phyloP scores from a whole-genome alignment of 2,113 vertebrate species.

The Glaucomys volans region DNA sequence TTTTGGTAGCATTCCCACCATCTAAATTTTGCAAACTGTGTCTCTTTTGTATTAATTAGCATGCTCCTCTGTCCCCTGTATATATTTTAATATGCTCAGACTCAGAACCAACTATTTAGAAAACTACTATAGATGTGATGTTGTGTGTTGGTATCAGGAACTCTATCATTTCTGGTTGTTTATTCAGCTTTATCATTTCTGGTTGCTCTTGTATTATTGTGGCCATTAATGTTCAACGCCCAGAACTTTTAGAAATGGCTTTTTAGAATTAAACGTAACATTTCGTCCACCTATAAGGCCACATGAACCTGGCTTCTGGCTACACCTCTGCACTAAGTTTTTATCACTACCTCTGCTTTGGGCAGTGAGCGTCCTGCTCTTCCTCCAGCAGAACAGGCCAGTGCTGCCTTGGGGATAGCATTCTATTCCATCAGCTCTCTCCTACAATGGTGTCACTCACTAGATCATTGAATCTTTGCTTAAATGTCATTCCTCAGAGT shows the following conservation, averaged over 20 bases:
- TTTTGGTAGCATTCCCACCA: not conserved
- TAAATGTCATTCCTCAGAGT: not conserved
- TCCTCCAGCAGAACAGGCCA: not conserved
- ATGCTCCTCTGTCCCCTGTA: not conserved
- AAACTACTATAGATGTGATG: not conserved
- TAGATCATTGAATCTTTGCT: not conserved
- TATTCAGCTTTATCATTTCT: not conserved
- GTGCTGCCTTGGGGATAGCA: not conserved
- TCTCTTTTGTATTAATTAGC: not conserved
- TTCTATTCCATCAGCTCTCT: not conserved
- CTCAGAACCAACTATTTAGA: not conserved
- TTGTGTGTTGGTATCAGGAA: not conserved
- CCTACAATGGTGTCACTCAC: not conserved
- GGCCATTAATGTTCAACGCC: not conserved
- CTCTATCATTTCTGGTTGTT: not conserved
- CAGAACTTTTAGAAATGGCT: not conserved
- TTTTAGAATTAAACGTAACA: not conserved
- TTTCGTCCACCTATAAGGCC: not conserved
- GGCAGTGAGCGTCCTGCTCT: not conserved
- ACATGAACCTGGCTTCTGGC: not conserved
- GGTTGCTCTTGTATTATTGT: not conserved
- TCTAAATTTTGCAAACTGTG: not conserved
- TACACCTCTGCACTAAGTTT: not conserved
- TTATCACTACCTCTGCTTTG: not conserved
- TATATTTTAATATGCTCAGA: not conserved